Evolutionary conservation across 2,113 vertebrate genomes (phyloP).

Genomic region (Podarcis raffonei): DNA sequence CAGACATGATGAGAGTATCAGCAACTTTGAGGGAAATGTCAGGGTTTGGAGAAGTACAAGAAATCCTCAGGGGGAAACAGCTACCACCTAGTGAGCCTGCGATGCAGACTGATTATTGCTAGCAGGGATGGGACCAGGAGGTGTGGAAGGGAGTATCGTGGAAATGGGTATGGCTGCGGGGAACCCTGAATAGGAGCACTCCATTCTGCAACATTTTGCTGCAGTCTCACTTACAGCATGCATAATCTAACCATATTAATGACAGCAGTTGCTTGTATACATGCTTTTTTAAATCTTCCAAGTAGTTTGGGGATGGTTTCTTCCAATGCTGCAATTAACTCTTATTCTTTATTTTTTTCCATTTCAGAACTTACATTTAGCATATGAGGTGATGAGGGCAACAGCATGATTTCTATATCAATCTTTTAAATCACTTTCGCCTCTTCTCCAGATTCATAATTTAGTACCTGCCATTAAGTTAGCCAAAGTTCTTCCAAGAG

Average conservation of each 20-base stretch:
- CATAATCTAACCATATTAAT: not conserved
- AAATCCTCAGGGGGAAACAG: not conserved
- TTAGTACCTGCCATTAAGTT: slow-evolving; percentile 4
- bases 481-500: not conserved
- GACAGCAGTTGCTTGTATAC: not conserved
- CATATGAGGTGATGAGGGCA: not conserved
- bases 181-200: not conserved
- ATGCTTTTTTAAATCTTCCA: not conserved
- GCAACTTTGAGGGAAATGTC: no score
- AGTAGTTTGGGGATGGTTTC: not conserved
- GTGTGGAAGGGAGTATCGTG: not conserved
- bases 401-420: slow-evolving; percentile 1
- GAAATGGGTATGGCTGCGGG: not conserved
- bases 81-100: no score
- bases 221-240: not conserved
- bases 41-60: not conserved
- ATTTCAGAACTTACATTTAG: not conserved
- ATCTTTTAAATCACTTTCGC: not conserved
- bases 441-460: not conserved
- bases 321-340: not conserved
- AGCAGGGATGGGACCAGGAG: not conserved
- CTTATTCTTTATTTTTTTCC: not conserved
- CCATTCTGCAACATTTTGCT: not conserved
- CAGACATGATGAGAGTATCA: no score
- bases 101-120: not conserved